phyloP scores from a whole-genome alignment of 2,113 vertebrate species.

The Puffinus mauretanicus region DNA sequence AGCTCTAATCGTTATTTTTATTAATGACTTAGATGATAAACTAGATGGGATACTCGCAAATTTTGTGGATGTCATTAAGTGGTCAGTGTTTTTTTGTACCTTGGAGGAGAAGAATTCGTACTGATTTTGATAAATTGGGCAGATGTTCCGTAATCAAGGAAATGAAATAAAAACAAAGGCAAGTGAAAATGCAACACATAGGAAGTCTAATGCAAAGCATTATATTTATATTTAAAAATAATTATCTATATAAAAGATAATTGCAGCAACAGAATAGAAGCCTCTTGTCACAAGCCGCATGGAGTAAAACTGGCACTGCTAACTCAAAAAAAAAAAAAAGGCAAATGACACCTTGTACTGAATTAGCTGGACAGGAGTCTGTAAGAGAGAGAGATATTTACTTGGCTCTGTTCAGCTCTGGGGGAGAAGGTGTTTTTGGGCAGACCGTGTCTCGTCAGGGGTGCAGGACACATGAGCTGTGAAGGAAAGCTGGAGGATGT shows the following conservation, averaged over 20 bases:
- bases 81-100: neutral
- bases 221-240: neutral
- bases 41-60: neutral
- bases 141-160: neutral
- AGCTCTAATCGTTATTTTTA: neutral
- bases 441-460: neutral
- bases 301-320: neutral
- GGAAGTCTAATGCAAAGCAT: neutral
- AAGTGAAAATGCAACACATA: neutral
- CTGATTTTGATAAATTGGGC: neutral
- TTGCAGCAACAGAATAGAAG: neutral
- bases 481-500: neutral
- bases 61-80: neutral
- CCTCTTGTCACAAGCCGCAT: neutral
- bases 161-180: neutral
- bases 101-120: neutral
- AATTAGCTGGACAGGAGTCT: neutral
- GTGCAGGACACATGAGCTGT: neutral
- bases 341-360: neutral
- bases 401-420: neutral
- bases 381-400: neutral
- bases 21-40: neutral
- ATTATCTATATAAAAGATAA: neutral
- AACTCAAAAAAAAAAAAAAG: neutral
- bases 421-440: neutral